Percentiles rank a stretch among this genome's conserved stretches.
These are phyloP conservation scores for Limnephilus rhombicus DNA, from an alignment of 2,888 invertebrate species.

Conservation along the genomic window DNA sequence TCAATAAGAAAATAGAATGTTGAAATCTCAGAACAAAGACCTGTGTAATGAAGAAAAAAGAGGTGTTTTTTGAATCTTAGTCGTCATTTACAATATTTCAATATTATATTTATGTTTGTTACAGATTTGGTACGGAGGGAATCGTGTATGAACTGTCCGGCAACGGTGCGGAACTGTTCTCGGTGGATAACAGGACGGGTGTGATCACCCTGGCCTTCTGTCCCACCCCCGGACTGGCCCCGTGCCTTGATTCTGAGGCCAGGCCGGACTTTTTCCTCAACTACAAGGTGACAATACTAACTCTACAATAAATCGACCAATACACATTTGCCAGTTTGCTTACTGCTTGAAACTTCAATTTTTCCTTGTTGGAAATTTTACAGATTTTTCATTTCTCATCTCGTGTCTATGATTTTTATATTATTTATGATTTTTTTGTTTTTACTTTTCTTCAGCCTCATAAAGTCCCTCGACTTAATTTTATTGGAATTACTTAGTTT, in stretches of 20 bases:
- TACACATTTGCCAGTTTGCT: no score
- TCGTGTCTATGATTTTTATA: no score
- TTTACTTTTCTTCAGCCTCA: no score
- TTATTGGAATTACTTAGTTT: no score
- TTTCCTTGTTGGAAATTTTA: no score
- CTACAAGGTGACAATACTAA: constrained; percentile 81
- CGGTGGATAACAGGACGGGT: constrained; percentile 88
- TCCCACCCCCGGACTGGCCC: constrained; percentile 80
- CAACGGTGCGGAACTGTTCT: constrained; percentile 89
- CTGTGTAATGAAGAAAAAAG: no score
- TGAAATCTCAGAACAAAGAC: background rate
- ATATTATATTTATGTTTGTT: constrained; percentile 13
- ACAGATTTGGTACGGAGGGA: constrained; percentile 87
- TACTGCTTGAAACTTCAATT: no score
- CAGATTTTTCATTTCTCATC: no score
- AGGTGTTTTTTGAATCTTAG: background rate
- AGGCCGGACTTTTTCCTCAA: constrained; percentile 89
- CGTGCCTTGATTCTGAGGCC: constrained; percentile 91
- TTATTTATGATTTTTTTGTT: no score
- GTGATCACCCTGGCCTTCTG: constrained; percentile 89
- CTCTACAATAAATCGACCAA: no score
- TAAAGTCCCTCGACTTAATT: no score
- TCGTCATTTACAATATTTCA: background rate
- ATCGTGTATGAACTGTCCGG: constrained; percentile 91
- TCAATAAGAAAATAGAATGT: background rate